A percentile compares a stretch with the other conserved stretches of the same genome.
These are phyloP conservation scores for Lamellibrachia columna DNA, from an alignment of 2,888 invertebrate species.

Conservation along the genomic window DNA sequence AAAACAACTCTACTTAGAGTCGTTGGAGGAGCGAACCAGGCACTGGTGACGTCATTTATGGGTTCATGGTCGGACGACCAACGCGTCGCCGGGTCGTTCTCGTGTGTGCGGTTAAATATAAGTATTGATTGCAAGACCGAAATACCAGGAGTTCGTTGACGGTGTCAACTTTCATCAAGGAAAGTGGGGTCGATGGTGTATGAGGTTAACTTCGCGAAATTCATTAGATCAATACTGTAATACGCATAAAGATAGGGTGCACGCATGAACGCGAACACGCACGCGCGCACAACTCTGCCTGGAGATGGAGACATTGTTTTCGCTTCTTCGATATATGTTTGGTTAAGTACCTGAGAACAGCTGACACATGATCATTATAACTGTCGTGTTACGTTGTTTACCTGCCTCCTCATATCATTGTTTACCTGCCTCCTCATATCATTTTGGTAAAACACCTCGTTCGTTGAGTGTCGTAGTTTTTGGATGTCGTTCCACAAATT, in stretches of 20 bases:
- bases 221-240: neutral
- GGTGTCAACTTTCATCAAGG: neutral
- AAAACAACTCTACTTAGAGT: conserved; percentile 16
- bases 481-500: too few species aligned
- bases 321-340: too few species aligned
- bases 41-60: neutral
- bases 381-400: too few species aligned
- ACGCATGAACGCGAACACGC: neutral
- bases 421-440: too few species aligned
- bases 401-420: too few species aligned
- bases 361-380: too few species aligned
- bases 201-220: neutral
- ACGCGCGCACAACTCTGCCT: neutral
- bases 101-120: neutral
- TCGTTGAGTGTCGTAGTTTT: too few species aligned
- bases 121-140: neutral
- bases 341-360: too few species aligned
- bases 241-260: neutral
- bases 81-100: neutral
- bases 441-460: too few species aligned
- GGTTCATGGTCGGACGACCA: neutral
- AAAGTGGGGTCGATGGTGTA: neutral
- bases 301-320: too few species aligned
- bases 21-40: neutral
- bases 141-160: conserved; percentile 2